A percentile compares a stretch with the other conserved stretches of the same genome.
phyloP scores from a whole-genome alignment of 2,888 invertebrate genomes.

The Mimas tiliae region DNA sequence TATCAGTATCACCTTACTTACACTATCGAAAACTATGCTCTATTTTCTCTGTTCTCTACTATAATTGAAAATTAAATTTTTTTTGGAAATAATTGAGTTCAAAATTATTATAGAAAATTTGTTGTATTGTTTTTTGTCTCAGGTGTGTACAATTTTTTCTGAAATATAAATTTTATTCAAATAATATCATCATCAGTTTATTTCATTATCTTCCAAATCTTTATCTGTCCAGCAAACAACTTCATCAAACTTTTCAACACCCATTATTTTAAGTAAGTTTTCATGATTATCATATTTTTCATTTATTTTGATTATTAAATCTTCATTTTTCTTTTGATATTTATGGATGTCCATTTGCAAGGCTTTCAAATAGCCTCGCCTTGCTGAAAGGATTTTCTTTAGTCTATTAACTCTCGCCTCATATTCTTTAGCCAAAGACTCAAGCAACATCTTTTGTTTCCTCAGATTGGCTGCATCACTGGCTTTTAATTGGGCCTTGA shows the following conservation, averaged over 20 bases:
- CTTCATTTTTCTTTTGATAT: slow-evolving; percentile 75
- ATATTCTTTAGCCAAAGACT: slow-evolving; percentile 71
- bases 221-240: slow-evolving; percentile 59
- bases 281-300: slow-evolving; percentile 64
- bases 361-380: slow-evolving; percentile 73
- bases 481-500: slow-evolving; percentile 68
- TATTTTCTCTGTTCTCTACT: slow-evolving; percentile 77
- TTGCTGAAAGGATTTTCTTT: slow-evolving; percentile 68
- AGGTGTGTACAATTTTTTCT: slow-evolving; percentile 83
- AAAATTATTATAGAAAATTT: slow-evolving; percentile 63
- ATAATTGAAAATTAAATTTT: slow-evolving; percentile 57
- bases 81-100: slow-evolving; percentile 66
- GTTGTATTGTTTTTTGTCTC: slow-evolving; percentile 79
- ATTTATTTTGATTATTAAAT: slow-evolving; percentile 59
- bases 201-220: slow-evolving; percentile 59
- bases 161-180: slow-evolving; percentile 84
- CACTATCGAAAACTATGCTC: slow-evolving; percentile 65
- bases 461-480: slow-evolving; percentile 66
- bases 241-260: slow-evolving; percentile 50
- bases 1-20: slow-evolving; percentile 63
- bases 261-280: slow-evolving; percentile 49
- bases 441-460: slow-evolving; percentile 68
- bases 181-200: slow-evolving; percentile 59
- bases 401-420: slow-evolving; percentile 65
- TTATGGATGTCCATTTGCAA: slow-evolving; percentile 75